Evolutionary conservation across 2,888 invertebrate genomes (phyloP), one percentile per base, ranked within the genome.

Genomic region (Andrena chrysosceles): DNA sequence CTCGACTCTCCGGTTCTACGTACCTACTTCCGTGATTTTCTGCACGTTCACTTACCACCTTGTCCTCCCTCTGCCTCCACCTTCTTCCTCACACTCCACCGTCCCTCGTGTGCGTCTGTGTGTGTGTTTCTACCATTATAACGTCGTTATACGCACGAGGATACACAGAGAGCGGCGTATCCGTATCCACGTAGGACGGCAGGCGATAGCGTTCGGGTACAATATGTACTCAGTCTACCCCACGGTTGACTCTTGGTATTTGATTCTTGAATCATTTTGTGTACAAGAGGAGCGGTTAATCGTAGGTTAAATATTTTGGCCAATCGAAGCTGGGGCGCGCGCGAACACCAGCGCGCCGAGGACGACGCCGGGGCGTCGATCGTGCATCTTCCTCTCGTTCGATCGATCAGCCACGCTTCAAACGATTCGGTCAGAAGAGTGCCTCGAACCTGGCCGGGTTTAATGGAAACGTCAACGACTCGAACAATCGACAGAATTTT

Each of bases 231-330:
- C 88, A 92, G 92, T 91, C 91, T 92, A 93, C 90, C 91, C 90
- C 88, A 87, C 89, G 89, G 91, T 93, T 93, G 93, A 93, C 93
- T 93, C 91, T 93, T 88, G 90, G 88, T 93, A 93, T 93, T 93
- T 93, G 93, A 93, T 93, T 93, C 93, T 93, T 93, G 93, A 93
- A 93, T 93, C 93, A 93, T 91, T 92, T 90, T 89, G 90, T 91
- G 90, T 91, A 91, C 91, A 90, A 87, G 90, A 89, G 83, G 73
- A 90, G 90, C 85, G 91, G 86, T 92, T 93, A 93, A 93, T 93
- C 93, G 92, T 85, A 92, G 92, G 90, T 92, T 91, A 93, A 93
- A 93, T 93, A 93, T 93, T 93, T 93, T 93, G 90, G 91, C 84
- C 89, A 86, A 87, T 90, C 85, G 86, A 81, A 76, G 81, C 80